Evolutionary conservation across 2,888 invertebrate genomes (phyloP).

Genomic region (Ichneumoninae sp.): DNA sequence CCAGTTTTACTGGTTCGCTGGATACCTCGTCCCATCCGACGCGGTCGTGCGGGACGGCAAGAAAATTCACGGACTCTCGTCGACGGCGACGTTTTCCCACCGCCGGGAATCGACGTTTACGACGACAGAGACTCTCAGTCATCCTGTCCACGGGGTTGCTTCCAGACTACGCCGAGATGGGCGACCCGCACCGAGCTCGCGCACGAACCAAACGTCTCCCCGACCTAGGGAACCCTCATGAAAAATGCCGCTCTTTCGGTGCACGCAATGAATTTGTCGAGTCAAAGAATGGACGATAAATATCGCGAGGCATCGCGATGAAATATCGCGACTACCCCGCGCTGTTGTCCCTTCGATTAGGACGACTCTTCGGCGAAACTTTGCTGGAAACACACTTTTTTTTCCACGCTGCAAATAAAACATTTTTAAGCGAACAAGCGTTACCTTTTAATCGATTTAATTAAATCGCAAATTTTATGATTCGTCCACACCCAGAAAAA

Average conservation of each 20-base stretch:
- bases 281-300: neutral
- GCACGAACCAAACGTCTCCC: conserved; percentile 32
- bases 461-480: neutral
- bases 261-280: conserved; percentile 13
- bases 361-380: neutral
- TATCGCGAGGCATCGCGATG: neutral
- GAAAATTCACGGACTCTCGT: conserved; percentile 66
- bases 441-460: neutral
- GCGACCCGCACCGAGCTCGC: neutral
- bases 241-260: conserved; percentile 23
- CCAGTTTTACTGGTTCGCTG: conserved; percentile 59
- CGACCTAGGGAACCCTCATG: conserved; percentile 21
- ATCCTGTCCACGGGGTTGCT: conserved; percentile 56
- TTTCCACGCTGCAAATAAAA: neutral
- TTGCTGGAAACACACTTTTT: neutral
- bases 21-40: conserved; percentile 56
- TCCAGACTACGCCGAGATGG: conserved; percentile 17
- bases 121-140: conserved; percentile 62
- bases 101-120: conserved; percentile 65
- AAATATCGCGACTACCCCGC: neutral
- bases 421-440: neutral
- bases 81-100: conserved; percentile 49
- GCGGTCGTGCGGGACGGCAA: conserved; percentile 12
- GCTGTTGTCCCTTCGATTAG: neutral
- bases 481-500: too few species aligned